Percentiles rank a stretch among this genome's conserved stretches.
Conservation (phyloP, 2,797 vertebrate genomes). For the Mionectes olivaceus region DNA sequence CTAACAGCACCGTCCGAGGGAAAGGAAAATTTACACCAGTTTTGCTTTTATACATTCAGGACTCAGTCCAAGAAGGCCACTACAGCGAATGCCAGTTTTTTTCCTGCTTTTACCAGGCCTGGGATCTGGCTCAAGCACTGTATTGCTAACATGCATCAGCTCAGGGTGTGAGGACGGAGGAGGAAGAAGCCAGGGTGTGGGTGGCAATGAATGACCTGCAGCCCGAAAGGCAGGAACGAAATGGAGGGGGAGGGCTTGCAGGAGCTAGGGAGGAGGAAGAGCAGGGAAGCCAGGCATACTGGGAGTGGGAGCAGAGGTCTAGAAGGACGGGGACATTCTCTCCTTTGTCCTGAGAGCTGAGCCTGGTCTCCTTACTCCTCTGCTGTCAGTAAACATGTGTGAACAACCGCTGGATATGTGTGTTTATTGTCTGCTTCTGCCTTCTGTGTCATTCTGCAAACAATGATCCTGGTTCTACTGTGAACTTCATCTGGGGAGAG, state of each 20-base stretch:
- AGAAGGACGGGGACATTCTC: background rate
- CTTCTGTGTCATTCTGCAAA: background rate
- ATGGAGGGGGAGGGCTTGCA: background rate
- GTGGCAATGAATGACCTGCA: background rate
- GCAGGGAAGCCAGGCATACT: background rate
- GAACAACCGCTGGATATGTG: background rate
- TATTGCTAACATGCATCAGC: background rate
- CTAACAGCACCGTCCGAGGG: conserved; percentile 15
- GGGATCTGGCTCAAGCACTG: background rate
- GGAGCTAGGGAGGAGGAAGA: background rate
- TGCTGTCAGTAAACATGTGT: conserved; percentile 5
- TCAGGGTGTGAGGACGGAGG: background rate
- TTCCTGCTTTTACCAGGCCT: background rate
- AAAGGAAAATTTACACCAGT: conserved; percentile 57
- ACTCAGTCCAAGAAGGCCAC: background rate
- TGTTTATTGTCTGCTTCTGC: background rate
- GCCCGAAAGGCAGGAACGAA: background rate
- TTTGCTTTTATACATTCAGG: conserved; percentile 36
- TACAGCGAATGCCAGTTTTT: background rate
- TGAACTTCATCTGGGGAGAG: background rate
- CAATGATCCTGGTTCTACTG: background rate
- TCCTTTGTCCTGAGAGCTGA: background rate
- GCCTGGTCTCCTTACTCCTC: background rate
- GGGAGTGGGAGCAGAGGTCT: background rate
- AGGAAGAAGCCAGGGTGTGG: background rate